A percentile compares a stretch with the other conserved stretches of the same genome.
Conservation (phyloP, 2,797 vertebrate species). For the Melanotaenia nigrans region DNA sequence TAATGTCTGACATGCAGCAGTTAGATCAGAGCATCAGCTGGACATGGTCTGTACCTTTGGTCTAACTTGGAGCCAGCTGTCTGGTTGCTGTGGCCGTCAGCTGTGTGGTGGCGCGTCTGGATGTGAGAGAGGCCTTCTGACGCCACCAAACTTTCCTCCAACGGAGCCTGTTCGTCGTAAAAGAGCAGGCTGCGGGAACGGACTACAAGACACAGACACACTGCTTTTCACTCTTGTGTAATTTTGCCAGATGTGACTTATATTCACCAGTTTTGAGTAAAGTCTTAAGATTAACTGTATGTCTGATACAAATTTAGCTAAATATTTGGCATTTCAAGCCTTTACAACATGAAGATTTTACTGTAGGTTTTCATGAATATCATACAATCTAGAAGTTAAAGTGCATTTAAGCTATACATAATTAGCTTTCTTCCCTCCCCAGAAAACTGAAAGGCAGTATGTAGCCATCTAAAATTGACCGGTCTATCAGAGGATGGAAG, state of each 20-base stretch:
- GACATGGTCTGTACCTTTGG: slow-evolving; percentile 62
- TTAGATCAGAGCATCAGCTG: not conserved
- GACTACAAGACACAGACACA: slow-evolving; percentile 81
- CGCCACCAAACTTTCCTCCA: slow-evolving; percentile 88
- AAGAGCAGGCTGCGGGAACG: slow-evolving; percentile 97
- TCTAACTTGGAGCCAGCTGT: slow-evolving; percentile 69
- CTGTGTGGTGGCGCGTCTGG: slow-evolving; percentile 87
- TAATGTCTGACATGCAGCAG: not conserved
- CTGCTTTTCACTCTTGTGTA: not conserved
- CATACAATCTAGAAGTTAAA: not conserved
- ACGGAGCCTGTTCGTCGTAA: slow-evolving; percentile 89
- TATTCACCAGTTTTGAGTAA: not conserved
- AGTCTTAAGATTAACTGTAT: not conserved
- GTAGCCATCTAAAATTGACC: not conserved
- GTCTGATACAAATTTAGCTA: not conserved
- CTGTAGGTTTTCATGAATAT: not conserved
- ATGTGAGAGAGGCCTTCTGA: slow-evolving; percentile 65
- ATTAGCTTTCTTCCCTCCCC: not conserved
- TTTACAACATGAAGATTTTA: not conserved
- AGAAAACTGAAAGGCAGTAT: not conserved
- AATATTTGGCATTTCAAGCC: not conserved
- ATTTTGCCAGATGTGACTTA: not conserved
- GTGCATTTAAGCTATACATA: not conserved
- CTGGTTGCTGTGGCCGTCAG: slow-evolving; percentile 82
- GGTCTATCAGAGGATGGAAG: slow-evolving; percentile 16